Percentiles rank a stretch among this genome's conserved stretches.
Conservation (phyloP, 2,888 invertebrate genomes). For the Rotaria socialis region DNA sequence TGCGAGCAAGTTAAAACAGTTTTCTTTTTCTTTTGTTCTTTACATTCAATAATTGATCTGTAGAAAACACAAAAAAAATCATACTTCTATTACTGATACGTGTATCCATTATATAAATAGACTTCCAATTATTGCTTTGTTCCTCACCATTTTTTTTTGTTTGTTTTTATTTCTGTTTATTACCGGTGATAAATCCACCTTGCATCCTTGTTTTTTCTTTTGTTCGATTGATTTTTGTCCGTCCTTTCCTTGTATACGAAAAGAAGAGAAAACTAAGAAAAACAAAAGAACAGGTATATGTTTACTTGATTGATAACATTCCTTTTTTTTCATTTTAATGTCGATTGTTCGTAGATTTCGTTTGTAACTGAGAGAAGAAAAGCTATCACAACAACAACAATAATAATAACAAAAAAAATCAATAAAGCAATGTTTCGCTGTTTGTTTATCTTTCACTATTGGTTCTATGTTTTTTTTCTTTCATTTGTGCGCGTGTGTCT, state of each 20-base stretch:
- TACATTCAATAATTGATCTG: conserved; percentile 5
- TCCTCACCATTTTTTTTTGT: not conserved
- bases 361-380: not conserved
- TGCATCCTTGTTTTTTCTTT: not conserved
- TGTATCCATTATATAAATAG: not conserved
- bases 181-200: conserved; percentile 23
- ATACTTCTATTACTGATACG: not conserved
- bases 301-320: not conserved
- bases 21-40: not conserved
- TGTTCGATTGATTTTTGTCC: not conserved
- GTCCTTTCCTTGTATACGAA: not conserved
- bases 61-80: not conserved
- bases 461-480: not conserved
- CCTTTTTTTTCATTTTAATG: not conserved
- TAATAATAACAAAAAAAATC: not conserved
- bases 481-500: not conserved
- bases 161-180: not conserved
- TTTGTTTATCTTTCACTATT: not conserved
- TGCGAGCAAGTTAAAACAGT: not conserved
- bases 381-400: not conserved
- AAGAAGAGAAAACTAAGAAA: not conserved
- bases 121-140: not conserved
- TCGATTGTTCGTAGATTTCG: not conserved
- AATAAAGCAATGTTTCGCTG: not conserved
- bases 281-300: not conserved